phyloP scores from a whole-genome alignment of 2,113 vertebrate genomes.

The Oncorhynchus clarkii region DNA sequence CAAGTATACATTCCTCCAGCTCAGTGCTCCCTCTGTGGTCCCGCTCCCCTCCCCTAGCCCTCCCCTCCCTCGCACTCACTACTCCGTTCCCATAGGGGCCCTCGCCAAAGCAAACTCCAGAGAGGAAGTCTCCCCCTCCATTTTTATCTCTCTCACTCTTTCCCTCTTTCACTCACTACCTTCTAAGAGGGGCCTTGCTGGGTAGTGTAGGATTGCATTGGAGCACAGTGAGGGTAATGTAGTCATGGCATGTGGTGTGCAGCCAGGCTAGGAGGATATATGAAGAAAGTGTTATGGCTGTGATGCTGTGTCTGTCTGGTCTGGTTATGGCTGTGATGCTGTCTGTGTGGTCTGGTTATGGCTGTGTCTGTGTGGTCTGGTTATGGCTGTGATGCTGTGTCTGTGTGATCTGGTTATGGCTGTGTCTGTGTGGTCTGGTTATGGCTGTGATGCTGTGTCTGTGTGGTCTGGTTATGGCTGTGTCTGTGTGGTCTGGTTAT shows the following conservation, averaged over 20 bases:
- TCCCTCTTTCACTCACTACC: not conserved
- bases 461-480: too few species aligned
- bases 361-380: too few species aligned
- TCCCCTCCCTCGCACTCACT: constrained; percentile 46
- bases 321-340: too few species aligned
- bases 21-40: constrained; percentile 78
- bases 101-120: constrained; percentile 71
- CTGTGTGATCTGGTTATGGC: too few species aligned
- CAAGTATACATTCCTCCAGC: constrained; percentile 73
- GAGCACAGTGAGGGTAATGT: not conserved
- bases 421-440: too few species aligned
- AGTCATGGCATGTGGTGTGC: not conserved
- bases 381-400: too few species aligned
- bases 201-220: not conserved
- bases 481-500: too few species aligned
- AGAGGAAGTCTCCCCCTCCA: constrained; percentile 71
- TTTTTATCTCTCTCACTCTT: constrained; percentile 38
- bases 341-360: too few species aligned
- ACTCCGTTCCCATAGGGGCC: constrained; percentile 75
- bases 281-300: constrained; percentile 29
- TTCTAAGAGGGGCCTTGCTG: not conserved
- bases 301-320: too few species aligned
- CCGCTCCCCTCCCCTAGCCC: constrained; percentile 13
- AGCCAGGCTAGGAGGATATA: constrained; percentile 44
- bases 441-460: too few species aligned